Evolutionary conservation across 2,888 invertebrate genomes (phyloP), one percentile per base, ranked within the genome.

Genomic region (Desoria tigrina): DNA sequence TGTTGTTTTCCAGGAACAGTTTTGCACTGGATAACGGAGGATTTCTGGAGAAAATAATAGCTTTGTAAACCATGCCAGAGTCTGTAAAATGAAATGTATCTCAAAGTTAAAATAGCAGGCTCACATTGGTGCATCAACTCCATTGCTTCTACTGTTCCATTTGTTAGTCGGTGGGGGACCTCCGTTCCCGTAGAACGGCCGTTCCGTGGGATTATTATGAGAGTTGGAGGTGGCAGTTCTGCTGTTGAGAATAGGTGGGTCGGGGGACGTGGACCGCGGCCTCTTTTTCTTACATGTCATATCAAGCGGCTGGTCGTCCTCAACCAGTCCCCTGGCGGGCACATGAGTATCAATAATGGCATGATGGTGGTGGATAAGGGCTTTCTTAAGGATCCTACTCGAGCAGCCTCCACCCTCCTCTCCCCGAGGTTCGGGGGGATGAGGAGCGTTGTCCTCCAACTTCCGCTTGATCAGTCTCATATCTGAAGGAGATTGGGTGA

Each of bases 261-360:
- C 39, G 39, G 9, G 9, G 39, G 9, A 11, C 9, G 9, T 39
- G 49, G 14, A 16, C 49, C n/a, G 21, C 18, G 7, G 21, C 24
- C 24, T 51, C 24, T 51, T 51, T 21, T 51, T 51, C 21, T 51
- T 51, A 24, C 51, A 51, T 7, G 51, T 24, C 51, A 51, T 51
- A 24, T 51, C 51, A 6, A 51, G 16, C 4, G 51, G 51, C 16
- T 51, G 51, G 26, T 26, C 14, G 16, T 51, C 51, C 7, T 49
- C 49, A n/a, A 16, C 49, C 7, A 7, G 14, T 9, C 18, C 49
- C n/a, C n/a, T n/a, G n/a, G n/a, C n/a, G n/a, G n/a, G n/a, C n/a
- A n/a, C n/a, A n/a, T n/a, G n/a, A 45, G 45, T 6, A 6, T 16
- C 21, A n/a, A 45, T 18, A 45, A 16, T 21, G 9, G 9, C 39